Evolutionary conservation across 2,888 invertebrate genomes (phyloP), one percentile per base, ranked within the genome.

Genomic region (Acleris sparsana): DNA sequence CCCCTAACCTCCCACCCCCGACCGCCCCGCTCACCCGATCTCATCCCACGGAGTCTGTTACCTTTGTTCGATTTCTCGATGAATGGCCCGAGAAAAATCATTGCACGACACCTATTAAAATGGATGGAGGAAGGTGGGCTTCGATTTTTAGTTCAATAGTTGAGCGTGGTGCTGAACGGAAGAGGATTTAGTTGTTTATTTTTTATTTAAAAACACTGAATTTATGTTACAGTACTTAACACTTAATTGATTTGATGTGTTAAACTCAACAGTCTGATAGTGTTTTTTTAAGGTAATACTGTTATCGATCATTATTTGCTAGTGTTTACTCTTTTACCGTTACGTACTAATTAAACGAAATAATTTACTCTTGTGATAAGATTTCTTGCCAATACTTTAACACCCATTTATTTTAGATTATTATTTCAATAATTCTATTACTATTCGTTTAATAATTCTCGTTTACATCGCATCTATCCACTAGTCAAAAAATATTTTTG

Each of bases 1-100:
- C 63, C 75, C 72, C 73, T 74, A 67, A 13, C 39, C 60, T 74
- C 75, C 73, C 70, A 66, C 70, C 53, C 69, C 71, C 79, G 73
- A 72, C 72, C 49, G 17, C 71, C 72, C 68, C 70, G 75, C 68
- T 49, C 61, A 29, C 67, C 63, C 63, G 16, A 53, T 60, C 76
- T 83, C 75, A 76, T 73, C 69, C 79, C 76, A 75, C 72, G n/a
- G 29, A 67, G 51, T 55, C 75, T 73, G 69, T 68, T 78, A 81
- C 81, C 70, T 72, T 68, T 70, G 71, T 80, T 77, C 73, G 76
- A 74, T 75, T 79, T 80, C 80, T 83, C 83, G 78, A 82, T 63
- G 61, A 44, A 60, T 65, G 59, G 63, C 53, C 46, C 29, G 62
- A 68, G 66, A 62, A 61, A 69, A 66, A 66, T 62, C 59, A 60